Conservation (phyloP, 2,888 invertebrate genomes). For the Aethes cnicana region DNA sequence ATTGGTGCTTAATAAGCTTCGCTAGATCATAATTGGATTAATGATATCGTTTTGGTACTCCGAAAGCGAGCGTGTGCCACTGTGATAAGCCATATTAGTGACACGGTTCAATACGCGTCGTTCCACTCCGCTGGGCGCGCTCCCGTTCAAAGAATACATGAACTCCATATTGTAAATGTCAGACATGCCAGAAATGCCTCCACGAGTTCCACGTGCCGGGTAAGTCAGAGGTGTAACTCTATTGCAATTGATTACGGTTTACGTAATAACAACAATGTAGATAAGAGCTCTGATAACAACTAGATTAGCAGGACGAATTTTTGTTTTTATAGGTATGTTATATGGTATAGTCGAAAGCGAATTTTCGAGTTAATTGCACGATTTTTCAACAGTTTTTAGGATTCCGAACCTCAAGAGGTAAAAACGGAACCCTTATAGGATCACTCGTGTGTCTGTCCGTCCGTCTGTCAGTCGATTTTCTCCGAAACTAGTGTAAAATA, state of each 20-base stretch:
- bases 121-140: slow-evolving; percentile 12
- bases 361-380: too few species aligned
- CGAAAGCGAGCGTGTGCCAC: slow-evolving; percentile 1
- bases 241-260: slow-evolving; percentile 19
- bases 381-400: too few species aligned
- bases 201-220: too few species aligned
- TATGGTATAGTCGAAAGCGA: too few species aligned
- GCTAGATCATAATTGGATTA: slow-evolving; percentile 6
- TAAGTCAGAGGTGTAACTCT: slow-evolving; percentile 12
- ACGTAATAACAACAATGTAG: slow-evolving; percentile 16
- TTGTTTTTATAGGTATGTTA: not conserved
- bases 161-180: too few species aligned
- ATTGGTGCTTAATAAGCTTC: not conserved
- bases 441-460: too few species aligned
- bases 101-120: slow-evolving; percentile 20
- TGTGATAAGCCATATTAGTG: slow-evolving; percentile 19
- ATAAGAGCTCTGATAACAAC: slow-evolving; percentile 2
- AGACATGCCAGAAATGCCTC: too few species aligned
- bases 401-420: too few species aligned
- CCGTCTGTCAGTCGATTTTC: too few species aligned
- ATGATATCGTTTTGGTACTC: slow-evolving; percentile 3
- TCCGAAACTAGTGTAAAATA: too few species aligned
- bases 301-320: slow-evolving; percentile 10
- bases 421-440: too few species aligned
- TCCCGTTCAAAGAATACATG: slow-evolving; percentile 16